Evolutionary conservation across 2,113 vertebrate species (phyloP), one percentile per base, ranked within the genome.

Genomic region (Corythoichthys haematopterus): DNA sequence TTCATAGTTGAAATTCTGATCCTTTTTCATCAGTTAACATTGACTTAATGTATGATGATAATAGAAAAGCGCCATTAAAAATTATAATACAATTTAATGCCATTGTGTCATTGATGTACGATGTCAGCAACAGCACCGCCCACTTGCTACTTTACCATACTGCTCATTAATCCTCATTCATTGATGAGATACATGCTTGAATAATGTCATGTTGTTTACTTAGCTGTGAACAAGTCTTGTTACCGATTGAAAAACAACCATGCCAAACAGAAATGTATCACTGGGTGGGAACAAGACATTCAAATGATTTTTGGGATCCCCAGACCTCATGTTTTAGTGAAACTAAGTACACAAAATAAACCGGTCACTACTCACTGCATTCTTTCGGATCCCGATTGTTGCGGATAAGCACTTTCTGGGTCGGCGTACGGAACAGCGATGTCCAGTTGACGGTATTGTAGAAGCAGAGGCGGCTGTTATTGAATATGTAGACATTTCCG

Each of bases 381-480:
- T 98, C 95, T 62, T 93, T 94, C 12, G 94, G 92, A 71, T 94
- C 94, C 16, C 87, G 91, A 51, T 96, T 99, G 69, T 97, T 90
- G 69, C 95, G 94, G 74, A 98, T 93, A 37, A 96, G 91, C 0
- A 93, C 93, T 72, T 97, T 96, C 63, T 98, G 97, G 64, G 84
- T 93, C 45, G 91, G 64, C 0, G 93, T 98, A 76, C 95, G 93
- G 89, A 99, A 98, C 1, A 99, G 93, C 0, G 93, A 92, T 3
- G 91, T 98, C 97, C 97, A 98, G 85, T 99, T 99, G 84, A 99
- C 93, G 0, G 97, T 99, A 85, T 98, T 95, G 87, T 99, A 98
- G 85, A 95, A 99, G 80, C 97, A 99, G 58, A 99, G 59, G 46
- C 94, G 95, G 86, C 91, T 97, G 85, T 99, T 99, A 91, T 99